phyloP scores from a whole-genome alignment of 1,140 invertebrate species.

The Thaumatotibia leucotreta region DNA sequence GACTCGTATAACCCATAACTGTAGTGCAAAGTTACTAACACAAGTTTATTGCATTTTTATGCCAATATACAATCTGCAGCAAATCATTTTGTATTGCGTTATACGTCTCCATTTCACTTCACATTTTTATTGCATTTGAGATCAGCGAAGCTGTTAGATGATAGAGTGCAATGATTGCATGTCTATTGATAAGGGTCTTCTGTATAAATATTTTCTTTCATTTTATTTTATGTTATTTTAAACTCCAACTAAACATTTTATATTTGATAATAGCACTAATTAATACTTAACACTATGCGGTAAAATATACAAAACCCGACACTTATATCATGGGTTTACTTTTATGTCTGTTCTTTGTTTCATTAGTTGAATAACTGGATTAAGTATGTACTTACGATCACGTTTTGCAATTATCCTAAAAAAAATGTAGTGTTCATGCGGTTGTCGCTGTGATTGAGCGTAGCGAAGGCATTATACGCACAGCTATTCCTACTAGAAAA shows the following conservation, averaged over 20 bases:
- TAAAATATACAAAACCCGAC: too few relatives aligned
- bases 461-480: neutral
- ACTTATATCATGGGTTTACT: too few relatives aligned
- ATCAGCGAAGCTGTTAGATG: neutral
- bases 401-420: too few relatives aligned
- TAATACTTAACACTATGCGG: too few relatives aligned
- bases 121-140: neutral
- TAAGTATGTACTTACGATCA: too few relatives aligned
- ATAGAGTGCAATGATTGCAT: neutral
- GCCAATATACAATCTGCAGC: neutral
- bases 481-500: conserved; percentile 22
- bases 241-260: too few relatives aligned
- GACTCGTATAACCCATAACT: neutral
- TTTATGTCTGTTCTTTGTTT: too few relatives aligned
- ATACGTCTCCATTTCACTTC: neutral
- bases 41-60: neutral
- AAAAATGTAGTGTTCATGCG: neutral
- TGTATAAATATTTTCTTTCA: too few relatives aligned
- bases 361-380: too few relatives aligned
- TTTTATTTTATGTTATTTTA: too few relatives aligned
- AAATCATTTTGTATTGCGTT: neutral
- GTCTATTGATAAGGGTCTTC: neutral
- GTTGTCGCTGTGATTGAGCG: neutral
- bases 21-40: neutral
- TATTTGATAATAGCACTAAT: too few relatives aligned